These are phyloP conservation scores for Drosophila kambysellisi DNA, from an alignment of 2,888 invertebrate species.

Conservation along the genomic window DNA sequence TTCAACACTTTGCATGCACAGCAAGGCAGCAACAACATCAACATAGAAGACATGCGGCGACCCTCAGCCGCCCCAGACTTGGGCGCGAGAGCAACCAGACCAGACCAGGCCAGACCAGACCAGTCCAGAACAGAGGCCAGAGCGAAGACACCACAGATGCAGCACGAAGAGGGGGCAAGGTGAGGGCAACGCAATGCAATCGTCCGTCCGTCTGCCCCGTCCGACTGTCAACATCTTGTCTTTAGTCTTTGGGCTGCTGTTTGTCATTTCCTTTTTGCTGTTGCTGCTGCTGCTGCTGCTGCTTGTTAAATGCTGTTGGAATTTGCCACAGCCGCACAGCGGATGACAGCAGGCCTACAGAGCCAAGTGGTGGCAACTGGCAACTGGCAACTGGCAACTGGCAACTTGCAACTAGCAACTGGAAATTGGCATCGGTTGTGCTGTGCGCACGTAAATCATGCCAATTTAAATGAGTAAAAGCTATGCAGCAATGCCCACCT, in stretches of 20 bases:
- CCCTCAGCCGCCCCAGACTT: conserved; percentile 59
- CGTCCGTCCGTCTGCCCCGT: background rate
- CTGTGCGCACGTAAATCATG: conserved; percentile 71
- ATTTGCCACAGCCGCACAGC: conserved; percentile 61
- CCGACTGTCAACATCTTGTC: conserved; percentile 72
- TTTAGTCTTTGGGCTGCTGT: conserved; percentile 64
- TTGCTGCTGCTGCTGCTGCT: conserved; percentile 48
- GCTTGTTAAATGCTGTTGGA: conserved; percentile 68
- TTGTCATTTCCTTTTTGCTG: conserved; percentile 68
- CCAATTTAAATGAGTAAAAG: conserved; percentile 74
- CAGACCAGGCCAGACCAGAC: conserved; percentile 10
- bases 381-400: conserved; percentile 17
- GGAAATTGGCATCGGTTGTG: conserved; percentile 17
- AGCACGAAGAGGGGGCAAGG: background rate
- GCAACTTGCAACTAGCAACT: conserved; percentile 4
- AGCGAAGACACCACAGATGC: background rate
- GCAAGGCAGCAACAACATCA: conserved; percentile 30
- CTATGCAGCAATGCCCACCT: conserved; percentile 52
- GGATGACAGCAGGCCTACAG: conserved; percentile 35
- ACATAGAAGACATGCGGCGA: conserved; percentile 55
- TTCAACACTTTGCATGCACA: conserved; percentile 82
- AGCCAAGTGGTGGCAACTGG: conserved; percentile 10
- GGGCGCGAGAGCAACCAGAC: conserved; percentile 13
- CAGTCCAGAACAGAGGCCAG: background rate
- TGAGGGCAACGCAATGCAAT: conserved; percentile 10